Percentiles rank a stretch among this genome's conserved stretches.
Conservation (phyloP, 2,888 invertebrate genomes). For the Agonum fuliginosum region DNA sequence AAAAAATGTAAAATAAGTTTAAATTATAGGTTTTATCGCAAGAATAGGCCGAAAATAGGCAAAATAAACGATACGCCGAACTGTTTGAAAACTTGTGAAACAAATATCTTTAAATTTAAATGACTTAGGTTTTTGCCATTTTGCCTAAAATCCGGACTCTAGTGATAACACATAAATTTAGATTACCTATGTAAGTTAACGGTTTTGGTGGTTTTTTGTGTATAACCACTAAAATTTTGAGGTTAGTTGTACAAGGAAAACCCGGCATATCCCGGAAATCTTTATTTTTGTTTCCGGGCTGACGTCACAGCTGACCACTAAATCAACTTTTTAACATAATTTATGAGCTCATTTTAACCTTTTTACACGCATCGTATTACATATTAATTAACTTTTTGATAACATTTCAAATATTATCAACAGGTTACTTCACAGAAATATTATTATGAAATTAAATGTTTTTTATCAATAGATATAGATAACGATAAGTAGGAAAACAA, state of each 20-base stretch:
- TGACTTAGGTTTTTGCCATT: too few species aligned
- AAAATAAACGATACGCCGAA: too few species aligned
- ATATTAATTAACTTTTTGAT: not conserved
- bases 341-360: not conserved
- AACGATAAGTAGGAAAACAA: slow-evolving; percentile 3
- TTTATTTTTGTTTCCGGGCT: slow-evolving; percentile 3
- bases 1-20: too few species aligned
- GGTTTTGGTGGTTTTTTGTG: not conserved
- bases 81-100: too few species aligned
- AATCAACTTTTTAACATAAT: not conserved
- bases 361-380: not conserved
- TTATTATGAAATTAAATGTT: slow-evolving; percentile 12
- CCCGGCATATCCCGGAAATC: slow-evolving; percentile 1
- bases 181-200: too few species aligned
- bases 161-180: too few species aligned
- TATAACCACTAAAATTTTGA: not conserved
- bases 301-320: slow-evolving; percentile 5
- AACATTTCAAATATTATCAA: slow-evolving; percentile 13
- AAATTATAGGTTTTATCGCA: too few species aligned
- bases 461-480: not conserved
- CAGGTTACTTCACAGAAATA: not conserved
- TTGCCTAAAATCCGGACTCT: too few species aligned
- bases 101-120: too few species aligned
- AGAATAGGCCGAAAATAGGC: too few species aligned
- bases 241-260: not conserved